A percentile compares a stretch with the other conserved stretches of the same genome.
phyloP scores from a whole-genome alignment of 2,888 invertebrate species.

The Holacanthella duospinosa region DNA sequence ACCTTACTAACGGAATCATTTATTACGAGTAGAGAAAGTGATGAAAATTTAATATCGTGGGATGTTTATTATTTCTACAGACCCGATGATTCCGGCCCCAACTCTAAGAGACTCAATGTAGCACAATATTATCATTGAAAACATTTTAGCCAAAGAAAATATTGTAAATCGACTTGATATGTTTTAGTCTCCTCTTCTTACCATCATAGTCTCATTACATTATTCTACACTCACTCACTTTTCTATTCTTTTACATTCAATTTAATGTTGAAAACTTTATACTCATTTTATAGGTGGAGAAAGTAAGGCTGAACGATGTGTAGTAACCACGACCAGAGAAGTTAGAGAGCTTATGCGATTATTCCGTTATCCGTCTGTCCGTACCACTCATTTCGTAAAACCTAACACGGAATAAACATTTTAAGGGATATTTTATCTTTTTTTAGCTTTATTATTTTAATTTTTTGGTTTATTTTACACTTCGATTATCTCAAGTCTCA shows the following conservation, averaged over 20 bases:
- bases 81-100: not conserved
- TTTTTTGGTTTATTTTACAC: too few species aligned
- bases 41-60: not conserved
- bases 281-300: not conserved
- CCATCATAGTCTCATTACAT: too few species aligned
- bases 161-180: not conserved
- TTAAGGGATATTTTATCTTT: too few species aligned
- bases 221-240: not conserved
- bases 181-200: too few species aligned
- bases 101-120: not conserved
- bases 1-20: not conserved
- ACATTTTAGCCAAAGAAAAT: constrained; percentile 6
- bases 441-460: too few species aligned
- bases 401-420: too few species aligned
- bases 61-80: constrained; percentile 2
- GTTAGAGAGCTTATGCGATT: too few species aligned
- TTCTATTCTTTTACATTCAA: not conserved
- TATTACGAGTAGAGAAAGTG: not conserved
- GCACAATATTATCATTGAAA: constrained; percentile 3
- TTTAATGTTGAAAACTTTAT: not conserved
- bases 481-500: too few species aligned
- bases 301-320: too few species aligned
- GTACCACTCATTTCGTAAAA: too few species aligned
- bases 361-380: too few species aligned
- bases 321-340: too few species aligned